Evolutionary conservation across 2,888 invertebrate species (phyloP).

Genomic region (Steinernema hermaphroditum): DNA sequence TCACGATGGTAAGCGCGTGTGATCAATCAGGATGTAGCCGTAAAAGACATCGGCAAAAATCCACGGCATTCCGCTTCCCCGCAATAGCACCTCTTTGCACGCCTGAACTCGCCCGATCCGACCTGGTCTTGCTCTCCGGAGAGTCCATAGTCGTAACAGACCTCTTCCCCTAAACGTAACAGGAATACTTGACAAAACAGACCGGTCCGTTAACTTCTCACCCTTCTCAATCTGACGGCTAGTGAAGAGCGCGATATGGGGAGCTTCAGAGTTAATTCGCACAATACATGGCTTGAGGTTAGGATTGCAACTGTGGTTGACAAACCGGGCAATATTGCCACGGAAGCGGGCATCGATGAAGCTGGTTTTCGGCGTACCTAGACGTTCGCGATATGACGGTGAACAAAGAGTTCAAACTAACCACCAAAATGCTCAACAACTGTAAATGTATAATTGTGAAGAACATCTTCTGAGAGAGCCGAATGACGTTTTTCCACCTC

Average conservation of each 20-base stretch:
- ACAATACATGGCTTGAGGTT: slow-evolving; percentile 52
- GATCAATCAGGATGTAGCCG: no score
- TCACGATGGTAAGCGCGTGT: no score
- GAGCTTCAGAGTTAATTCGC: slow-evolving; percentile 48
- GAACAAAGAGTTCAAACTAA: slow-evolving; percentile 23
- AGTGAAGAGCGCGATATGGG: slow-evolving; percentile 53
- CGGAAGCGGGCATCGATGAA: slow-evolving; percentile 49
- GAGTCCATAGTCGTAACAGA: slow-evolving; percentile 55
- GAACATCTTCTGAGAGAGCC: slow-evolving; percentile 17
- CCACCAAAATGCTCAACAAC: slow-evolving; percentile 49
- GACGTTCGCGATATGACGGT: slow-evolving; percentile 27
- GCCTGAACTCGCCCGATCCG: no score
- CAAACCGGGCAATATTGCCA: slow-evolving; percentile 58
- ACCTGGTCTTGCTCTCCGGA: no score
- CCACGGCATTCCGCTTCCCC: slow-evolving; percentile 36
- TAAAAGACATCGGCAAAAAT: slow-evolving; percentile 37
- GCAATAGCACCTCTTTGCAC: not conserved
- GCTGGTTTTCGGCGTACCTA: slow-evolving; percentile 35
- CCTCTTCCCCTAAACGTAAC: slow-evolving; percentile 48
- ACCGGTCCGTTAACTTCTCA: slow-evolving; percentile 26
- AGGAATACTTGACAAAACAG: not conserved
- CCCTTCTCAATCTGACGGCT: slow-evolving; percentile 39
- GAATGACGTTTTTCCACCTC: slow-evolving; percentile 47
- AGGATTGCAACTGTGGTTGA: slow-evolving; percentile 62
- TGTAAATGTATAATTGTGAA: slow-evolving; percentile 57